These are phyloP conservation scores for Pogona vitticeps DNA, from an alignment of 2,113 vertebrate species.

Conservation along the genomic window DNA sequence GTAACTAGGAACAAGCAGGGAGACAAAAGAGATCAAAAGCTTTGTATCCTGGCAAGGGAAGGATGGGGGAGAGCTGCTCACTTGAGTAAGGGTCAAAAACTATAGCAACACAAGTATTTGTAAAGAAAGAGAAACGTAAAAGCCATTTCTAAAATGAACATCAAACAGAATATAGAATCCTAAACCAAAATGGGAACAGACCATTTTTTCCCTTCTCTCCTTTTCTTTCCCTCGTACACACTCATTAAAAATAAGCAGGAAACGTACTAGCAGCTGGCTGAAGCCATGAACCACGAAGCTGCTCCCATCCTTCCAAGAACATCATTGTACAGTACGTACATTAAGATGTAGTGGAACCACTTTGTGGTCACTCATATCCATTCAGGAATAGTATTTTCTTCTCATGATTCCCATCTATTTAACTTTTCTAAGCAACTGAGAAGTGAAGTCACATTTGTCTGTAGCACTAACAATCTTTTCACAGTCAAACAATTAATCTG, in stretches of 20 bases:
- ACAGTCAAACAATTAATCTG: conserved; percentile 41
- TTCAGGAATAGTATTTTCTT: conserved; percentile 44
- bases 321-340: conserved; percentile 57
- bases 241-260: conserved; percentile 39
- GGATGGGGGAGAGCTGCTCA: conserved; percentile 36
- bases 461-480: conserved; percentile 35
- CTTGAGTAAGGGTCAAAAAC: conserved; percentile 54
- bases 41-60: conserved; percentile 46
- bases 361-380: conserved; percentile 39
- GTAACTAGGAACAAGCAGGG: conserved; percentile 59
- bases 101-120: conserved; percentile 55
- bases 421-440: conserved; percentile 54
- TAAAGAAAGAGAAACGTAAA: conserved; percentile 66
- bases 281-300: conserved; percentile 19
- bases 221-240: conserved; percentile 16
- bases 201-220: neutral
- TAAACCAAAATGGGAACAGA: conserved; percentile 8
- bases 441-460: conserved; percentile 43
- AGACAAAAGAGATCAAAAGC: conserved; percentile 70
- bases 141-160: conserved; percentile 62
- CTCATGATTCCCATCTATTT: conserved; percentile 45
- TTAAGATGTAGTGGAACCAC: conserved; percentile 37
- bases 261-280: neutral
- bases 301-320: conserved; percentile 48
- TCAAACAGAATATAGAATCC: conserved; percentile 56